Base-by-base conservation (phyloP, 1,140 invertebrate species). In the Cydia fagiglandana region DNA sequence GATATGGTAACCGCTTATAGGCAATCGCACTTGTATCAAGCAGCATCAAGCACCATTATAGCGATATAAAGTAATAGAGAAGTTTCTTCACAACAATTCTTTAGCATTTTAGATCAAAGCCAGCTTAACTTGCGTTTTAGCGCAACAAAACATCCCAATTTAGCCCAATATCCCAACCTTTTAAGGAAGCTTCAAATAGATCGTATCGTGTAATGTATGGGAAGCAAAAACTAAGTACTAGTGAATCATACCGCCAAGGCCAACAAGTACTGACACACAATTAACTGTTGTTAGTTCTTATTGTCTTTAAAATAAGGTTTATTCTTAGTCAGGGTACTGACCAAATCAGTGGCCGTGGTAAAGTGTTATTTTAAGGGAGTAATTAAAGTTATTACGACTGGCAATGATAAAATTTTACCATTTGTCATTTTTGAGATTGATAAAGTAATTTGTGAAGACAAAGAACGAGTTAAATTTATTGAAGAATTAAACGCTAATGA, bases 161-260 rank as follows among this genome's bases (percentile, higher is more conserved):
- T 12, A 68, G 30, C 45, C 30, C 64, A 17, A 34, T 70, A 70
- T 17, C 17, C 13, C 30, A 38, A 38, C 66, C 28, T 70, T 70
- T 30, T 66, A 66, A 70, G 66, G 66, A 70, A 70, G 34, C 66
- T 41, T 30, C 28, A 24, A 45, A 41, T 38, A 70, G 66, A 70
- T 70, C 17, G 30, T 70, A 70, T 70, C 66, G 30, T 70, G n/a
- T 70, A 70, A 70, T 70, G 34, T 70, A 70, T 70, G 66, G 66
- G 66, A 70, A 45, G 66, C 66, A 70, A 70, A 70, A 70, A 70
- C 66, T 70, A 30, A 64, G 24, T 70, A 24, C 24, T 30, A 68
- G 66, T 70, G 66, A 70, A 70, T 70, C 66, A 70, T 70, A 41
- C 66, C 6, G 15, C 66, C 66, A 70, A 70, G 66, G 66, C 34